Conservation (phyloP, 2,113 vertebrate species). For the Prinia subflava region DNA sequence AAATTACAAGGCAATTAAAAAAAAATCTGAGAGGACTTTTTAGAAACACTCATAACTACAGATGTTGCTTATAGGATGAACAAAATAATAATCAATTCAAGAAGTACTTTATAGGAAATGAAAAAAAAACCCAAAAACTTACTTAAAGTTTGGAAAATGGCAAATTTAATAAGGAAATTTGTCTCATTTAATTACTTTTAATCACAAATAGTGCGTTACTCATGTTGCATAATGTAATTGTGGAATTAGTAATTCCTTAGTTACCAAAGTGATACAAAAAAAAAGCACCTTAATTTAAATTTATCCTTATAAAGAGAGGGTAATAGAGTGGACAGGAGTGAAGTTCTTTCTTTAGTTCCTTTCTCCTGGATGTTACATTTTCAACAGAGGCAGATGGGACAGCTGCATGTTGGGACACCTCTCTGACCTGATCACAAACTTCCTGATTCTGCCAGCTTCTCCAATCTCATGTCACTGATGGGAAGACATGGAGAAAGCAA, state of each 20-base stretch:
- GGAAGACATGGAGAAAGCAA: neutral
- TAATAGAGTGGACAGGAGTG: neutral
- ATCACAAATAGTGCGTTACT: slow-evolving; percentile 25
- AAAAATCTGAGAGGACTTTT: neutral
- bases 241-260: slow-evolving; percentile 39
- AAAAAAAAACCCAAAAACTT: neutral
- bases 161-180: slow-evolving; percentile 36
- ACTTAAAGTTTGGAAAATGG: slow-evolving; percentile 31
- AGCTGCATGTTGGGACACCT: neutral
- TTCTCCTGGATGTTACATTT: neutral
- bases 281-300: neutral
- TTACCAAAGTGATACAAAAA: neutral
- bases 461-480: neutral
- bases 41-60: neutral
- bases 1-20: neutral
- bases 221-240: slow-evolving; percentile 27
- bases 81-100: neutral
- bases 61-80: neutral
- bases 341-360: neutral
- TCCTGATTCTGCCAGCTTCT: neutral
- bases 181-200: slow-evolving; percentile 36
- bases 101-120: neutral
- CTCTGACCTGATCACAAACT: neutral
- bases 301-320: neutral
- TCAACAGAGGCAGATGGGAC: neutral